Evolutionary conservation across 2,113 vertebrate genomes (phyloP).

Genomic region (Stictonetta naevosa): DNA sequence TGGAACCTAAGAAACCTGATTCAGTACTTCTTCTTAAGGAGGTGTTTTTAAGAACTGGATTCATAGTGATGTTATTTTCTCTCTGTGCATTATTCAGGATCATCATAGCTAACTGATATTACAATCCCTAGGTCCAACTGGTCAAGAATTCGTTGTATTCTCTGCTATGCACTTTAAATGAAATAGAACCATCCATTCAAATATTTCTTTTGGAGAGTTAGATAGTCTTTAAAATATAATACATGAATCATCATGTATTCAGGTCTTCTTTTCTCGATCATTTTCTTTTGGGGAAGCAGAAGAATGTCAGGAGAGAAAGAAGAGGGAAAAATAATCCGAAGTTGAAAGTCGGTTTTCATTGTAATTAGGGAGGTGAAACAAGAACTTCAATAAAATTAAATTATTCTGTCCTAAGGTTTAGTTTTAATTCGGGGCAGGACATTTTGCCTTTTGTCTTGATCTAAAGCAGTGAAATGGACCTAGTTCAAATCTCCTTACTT

Average conservation of each 20-base stretch:
- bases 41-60: neutral
- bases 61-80: neutral
- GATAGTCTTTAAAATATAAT: neutral
- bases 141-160: neutral
- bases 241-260: neutral
- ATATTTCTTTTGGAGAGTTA: neutral
- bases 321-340: neutral
- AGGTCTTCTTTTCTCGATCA: neutral
- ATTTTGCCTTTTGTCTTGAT: neutral
- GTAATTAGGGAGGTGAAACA: neutral
- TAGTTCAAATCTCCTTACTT: neutral
- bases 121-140: neutral
- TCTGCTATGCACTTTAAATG: neutral
- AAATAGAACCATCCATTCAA: neutral
- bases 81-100: neutral
- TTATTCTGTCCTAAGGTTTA: neutral
- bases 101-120: neutral
- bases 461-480: neutral
- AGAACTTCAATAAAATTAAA: neutral
- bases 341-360: neutral
- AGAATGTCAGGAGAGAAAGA: neutral
- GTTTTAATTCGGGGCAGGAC: accelerated
- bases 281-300: neutral
- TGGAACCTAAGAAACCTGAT: neutral
- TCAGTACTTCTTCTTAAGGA: neutral